Base-by-base conservation (phyloP, 2,888 invertebrate species). In the Hoplodrina ambigua region DNA sequence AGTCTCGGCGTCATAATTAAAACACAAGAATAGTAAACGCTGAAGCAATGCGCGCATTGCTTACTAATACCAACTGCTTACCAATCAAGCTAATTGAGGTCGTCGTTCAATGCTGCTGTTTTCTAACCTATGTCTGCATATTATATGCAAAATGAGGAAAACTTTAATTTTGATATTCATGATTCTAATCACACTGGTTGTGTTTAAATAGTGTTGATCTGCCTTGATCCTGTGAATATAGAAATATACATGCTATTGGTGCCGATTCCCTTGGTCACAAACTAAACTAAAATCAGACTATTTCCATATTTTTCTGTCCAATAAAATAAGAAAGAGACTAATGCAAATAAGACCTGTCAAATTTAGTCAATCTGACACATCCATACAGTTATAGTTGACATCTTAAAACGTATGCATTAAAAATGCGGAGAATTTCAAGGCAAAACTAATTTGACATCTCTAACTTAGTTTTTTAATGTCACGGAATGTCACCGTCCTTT, bases 21-120 rank as follows among this genome's bases (percentile, higher is more conserved):
- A 61, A 33, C 17, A 54, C 49, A 60, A 49, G 19, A 62, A 44
- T 46, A 60, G 52, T 54, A 49, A 52, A 55, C 15, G 17, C 46
- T 75, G 44, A 55, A 70, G 53, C 49, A 75, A 69, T 19, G 49
- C 10, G 13, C 20, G 17, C 49, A 50, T 59, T 65, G 46, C 46
- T 15, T 46, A 46, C 46, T 46, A 46, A 17, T 46, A 5, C 57
- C 69, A 65, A 72, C 64, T 65, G 64, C 58, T 67, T 72, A 74
- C 79, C 69, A 79, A 80, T 83, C 58, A 64, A 75, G 65, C 71
- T 76, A 78, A 72, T 79, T 83, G 72, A 76, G 75, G 74, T 77
- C 83, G 66, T 17, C 41, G 54, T 65, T 64, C 58, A 80, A 56
- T 64, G 63, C 52, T 75, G 71, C 53, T 30, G 72, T 53, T 63